Evolutionary conservation across 2,113 vertebrate genomes (phyloP).

Genomic region (Malurus cyaneus): DNA sequence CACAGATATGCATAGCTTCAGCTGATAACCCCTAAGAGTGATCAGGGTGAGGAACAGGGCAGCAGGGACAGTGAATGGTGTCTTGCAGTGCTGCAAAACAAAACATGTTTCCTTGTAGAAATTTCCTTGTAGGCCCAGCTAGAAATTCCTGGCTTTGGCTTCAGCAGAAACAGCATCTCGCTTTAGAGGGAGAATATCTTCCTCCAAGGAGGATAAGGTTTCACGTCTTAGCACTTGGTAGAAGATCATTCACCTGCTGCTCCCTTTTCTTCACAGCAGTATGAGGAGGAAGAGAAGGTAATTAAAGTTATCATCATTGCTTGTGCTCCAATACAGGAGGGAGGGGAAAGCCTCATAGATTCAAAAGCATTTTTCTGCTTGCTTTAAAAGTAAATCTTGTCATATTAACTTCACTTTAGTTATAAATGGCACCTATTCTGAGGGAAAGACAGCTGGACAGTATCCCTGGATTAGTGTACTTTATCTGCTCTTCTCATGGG

Average conservation of each 20-base stretch:
- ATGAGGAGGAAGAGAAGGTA: neutral
- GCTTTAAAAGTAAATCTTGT: neutral
- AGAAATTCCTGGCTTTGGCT: neutral
- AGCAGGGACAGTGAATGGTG: neutral
- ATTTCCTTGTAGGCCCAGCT: neutral
- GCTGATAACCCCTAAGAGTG: neutral
- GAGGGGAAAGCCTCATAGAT: neutral
- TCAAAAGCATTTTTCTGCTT: slow-evolving; percentile 6
- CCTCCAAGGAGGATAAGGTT: neutral
- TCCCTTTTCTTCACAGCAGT: neutral
- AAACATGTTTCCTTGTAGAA: accelerated
- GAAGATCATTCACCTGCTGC: neutral
- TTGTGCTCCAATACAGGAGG: slow-evolving; percentile 11
- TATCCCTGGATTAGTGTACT: neutral
- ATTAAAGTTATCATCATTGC: neutral
- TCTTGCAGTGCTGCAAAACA: accelerated
- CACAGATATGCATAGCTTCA: neutral
- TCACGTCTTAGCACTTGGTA: neutral
- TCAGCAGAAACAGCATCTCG: neutral
- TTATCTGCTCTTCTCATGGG: neutral
- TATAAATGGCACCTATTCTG: neutral
- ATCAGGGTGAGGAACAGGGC: neutral
- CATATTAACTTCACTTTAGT: slow-evolving; percentile 19
- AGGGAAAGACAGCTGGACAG: neutral
- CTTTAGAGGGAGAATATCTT: neutral